Evolutionary conservation across 2,797 vertebrate species (phyloP).

Genomic region (Gastrophryne carolinensis): DNA sequence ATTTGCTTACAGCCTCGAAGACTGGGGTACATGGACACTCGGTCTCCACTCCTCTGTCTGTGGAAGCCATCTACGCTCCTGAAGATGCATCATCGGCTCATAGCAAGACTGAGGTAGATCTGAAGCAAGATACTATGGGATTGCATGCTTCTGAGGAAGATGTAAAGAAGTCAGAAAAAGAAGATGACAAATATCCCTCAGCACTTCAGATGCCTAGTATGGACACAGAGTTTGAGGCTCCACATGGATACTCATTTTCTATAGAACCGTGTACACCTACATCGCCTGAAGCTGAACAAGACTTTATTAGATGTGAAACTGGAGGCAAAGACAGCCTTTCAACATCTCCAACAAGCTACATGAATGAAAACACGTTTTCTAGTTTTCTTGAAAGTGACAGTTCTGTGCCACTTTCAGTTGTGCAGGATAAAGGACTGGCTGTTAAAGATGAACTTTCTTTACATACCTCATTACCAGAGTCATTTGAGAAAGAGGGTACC

Average conservation of each 20-base stretch:
- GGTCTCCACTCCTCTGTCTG: slow-evolving; percentile 68
- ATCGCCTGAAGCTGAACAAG: slow-evolving; percentile 56
- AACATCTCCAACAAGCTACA: slow-evolving; percentile 58
- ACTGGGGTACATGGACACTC: slow-evolving; percentile 84
- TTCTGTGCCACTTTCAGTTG: slow-evolving; percentile 50
- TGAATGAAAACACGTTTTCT: slow-evolving; percentile 58
- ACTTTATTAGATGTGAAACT: slow-evolving; percentile 51
- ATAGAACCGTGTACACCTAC: slow-evolving; percentile 50
- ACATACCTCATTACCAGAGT: slow-evolving; percentile 51
- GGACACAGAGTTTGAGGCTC: neutral
- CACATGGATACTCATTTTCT: slow-evolving; percentile 24
- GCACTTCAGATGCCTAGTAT: slow-evolving; percentile 28
- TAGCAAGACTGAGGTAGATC: slow-evolving; percentile 74
- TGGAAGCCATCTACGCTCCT: slow-evolving; percentile 77
- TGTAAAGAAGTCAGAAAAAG: slow-evolving; percentile 48
- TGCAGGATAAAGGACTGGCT: slow-evolving; percentile 54
- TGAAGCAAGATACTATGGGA: slow-evolving; percentile 77
- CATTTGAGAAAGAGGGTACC: slow-evolving; percentile 55
- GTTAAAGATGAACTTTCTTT: slow-evolving; percentile 58
- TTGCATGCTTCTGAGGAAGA: slow-evolving; percentile 69
- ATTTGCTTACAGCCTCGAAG: slow-evolving; percentile 97
- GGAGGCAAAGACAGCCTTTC: slow-evolving; percentile 60
- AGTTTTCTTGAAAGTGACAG: slow-evolving; percentile 59
- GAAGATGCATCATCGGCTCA: slow-evolving; percentile 74
- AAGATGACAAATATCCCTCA: slow-evolving; percentile 59